Conservation (phyloP, 53 echinoderm and acorn worm species). For the Antedon mediterranea region DNA sequence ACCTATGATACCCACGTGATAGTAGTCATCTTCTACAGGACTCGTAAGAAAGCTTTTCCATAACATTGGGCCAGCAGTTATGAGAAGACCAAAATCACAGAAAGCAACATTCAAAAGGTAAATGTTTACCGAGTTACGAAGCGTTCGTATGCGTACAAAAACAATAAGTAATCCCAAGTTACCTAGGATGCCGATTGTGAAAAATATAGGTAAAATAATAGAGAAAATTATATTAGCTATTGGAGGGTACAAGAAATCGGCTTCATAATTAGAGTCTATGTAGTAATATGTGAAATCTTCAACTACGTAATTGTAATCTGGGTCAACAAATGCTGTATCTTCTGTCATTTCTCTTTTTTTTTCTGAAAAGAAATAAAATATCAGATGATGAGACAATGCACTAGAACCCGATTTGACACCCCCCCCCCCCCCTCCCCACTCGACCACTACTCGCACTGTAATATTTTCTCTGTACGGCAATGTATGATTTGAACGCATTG, state of each 20-base stretch:
- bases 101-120: neutral
- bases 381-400: too few relatives aligned
- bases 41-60: neutral
- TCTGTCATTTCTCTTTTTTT: neutral
- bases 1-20: neutral
- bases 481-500: too few relatives aligned
- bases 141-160: neutral
- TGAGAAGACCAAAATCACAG: neutral
- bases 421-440: too few relatives aligned
- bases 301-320: neutral
- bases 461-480: too few relatives aligned
- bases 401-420: too few relatives aligned
- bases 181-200: neutral
- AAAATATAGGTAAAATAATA: neutral
- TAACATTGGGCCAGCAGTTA: neutral
- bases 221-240: neutral
- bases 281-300: neutral
- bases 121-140: neutral
- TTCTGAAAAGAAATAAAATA: too few relatives aligned
- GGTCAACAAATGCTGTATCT: neutral
- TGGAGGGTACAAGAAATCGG: neutral
- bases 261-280: neutral
- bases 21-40: neutral
- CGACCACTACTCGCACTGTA: too few relatives aligned
- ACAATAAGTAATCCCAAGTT: neutral